These are phyloP conservation scores for Embiotoca jacksoni DNA, from an alignment of 2,113 vertebrate genomes.

Conservation along the genomic window DNA sequence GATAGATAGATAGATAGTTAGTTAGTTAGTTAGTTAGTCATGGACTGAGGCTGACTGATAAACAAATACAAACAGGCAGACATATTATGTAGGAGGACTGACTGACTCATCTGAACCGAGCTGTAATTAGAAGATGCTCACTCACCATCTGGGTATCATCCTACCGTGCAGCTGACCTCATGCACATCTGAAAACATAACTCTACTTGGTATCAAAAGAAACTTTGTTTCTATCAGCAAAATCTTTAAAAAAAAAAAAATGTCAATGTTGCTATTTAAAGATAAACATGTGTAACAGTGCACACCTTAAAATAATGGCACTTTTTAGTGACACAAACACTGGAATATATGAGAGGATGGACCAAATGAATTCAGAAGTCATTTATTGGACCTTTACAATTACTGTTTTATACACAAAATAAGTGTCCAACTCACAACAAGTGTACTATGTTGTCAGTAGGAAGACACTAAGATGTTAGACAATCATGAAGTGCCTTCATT, in stretches of 20 bases:
- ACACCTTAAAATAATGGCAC: too few species aligned
- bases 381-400: too few species aligned
- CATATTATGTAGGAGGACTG: conserved; percentile 42
- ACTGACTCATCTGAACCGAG: conserved; percentile 57
- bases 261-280: not conserved
- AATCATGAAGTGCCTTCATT: too few species aligned
- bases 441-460: too few species aligned
- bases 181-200: conserved; percentile 3
- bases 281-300: too few species aligned
- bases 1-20: not conserved
- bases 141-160: conserved; percentile 39
- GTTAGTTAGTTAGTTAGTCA: too few species aligned
- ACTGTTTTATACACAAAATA: too few species aligned
- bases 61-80: conserved; percentile 31
- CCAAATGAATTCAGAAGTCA: too few species aligned
- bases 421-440: too few species aligned
- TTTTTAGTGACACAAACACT: too few species aligned
- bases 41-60: not conserved
- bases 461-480: too few species aligned
- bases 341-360: too few species aligned
- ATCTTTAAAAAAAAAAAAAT: not conserved
- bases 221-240: not conserved
- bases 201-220: not conserved
- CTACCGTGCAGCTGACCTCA: conserved; percentile 6
- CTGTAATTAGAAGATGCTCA: conserved; percentile 42